Conservation (phyloP, 2,797 vertebrate species). For the Rhinophrynus dorsalis region DNA sequence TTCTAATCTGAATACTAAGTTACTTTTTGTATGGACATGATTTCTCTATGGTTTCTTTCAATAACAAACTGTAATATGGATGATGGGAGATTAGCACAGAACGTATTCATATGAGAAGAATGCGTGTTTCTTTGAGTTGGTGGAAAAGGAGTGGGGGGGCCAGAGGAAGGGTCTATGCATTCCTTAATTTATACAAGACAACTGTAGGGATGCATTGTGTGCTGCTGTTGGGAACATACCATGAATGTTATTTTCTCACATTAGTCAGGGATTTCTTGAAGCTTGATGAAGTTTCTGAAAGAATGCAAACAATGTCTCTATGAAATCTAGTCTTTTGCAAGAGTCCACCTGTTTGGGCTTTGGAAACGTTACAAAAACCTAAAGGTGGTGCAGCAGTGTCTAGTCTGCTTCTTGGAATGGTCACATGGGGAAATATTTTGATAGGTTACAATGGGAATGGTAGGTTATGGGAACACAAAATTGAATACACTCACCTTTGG, state of each 20-base stretch:
- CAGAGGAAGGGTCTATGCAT: slow-evolving; percentile 28
- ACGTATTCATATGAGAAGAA: slow-evolving; percentile 25
- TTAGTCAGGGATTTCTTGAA: slow-evolving; percentile 44
- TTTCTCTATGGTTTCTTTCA: slow-evolving; percentile 16
- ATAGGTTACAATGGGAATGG: no score
- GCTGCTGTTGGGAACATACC: slow-evolving; percentile 43
- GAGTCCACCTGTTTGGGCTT: slow-evolving; percentile 42
- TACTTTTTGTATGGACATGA: neutral
- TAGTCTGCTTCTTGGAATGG: neutral
- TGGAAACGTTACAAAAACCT: slow-evolving; percentile 37
- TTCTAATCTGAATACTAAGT: neutral
- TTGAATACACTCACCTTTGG: no score
- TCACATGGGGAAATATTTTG: no score
- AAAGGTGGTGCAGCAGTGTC: slow-evolving; percentile 29
- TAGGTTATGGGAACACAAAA: no score
- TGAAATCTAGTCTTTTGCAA: slow-evolving; percentile 40
- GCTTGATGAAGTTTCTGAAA: slow-evolving; percentile 47
- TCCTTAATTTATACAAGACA: slow-evolving; percentile 48
- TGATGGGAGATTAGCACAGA: neutral
- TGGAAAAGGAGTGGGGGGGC: neutral
- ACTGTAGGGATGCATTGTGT: slow-evolving; percentile 44
- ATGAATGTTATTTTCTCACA: slow-evolving; percentile 47
- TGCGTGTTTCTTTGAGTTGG: slow-evolving; percentile 12
- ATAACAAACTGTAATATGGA: slow-evolving; percentile 19
- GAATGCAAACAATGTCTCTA: slow-evolving; percentile 40